Evolutionary conservation across 2,888 invertebrate species (phyloP).

Genomic region (Terebella lapidaria): DNA sequence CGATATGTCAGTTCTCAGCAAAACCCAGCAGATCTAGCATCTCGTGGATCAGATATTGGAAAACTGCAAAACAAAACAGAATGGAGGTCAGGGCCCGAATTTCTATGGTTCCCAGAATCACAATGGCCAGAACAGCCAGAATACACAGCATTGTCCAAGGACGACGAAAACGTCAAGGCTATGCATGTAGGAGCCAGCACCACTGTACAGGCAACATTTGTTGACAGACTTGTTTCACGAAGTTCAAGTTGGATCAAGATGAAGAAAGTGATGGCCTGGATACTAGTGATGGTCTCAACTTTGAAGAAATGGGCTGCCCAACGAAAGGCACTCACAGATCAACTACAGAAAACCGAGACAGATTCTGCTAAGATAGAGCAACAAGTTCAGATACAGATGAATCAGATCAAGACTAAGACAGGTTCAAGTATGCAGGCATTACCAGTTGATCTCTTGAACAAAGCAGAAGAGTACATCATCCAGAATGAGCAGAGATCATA

Average conservation of each 20-base stretch:
- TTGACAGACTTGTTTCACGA: background rate
- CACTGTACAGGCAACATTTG: background rate
- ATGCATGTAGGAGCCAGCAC: background rate
- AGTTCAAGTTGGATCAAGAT: background rate
- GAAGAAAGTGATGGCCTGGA: background rate
- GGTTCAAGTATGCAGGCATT: too few relatives aligned
- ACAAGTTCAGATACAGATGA: too few relatives aligned
- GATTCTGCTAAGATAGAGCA: too few relatives aligned
- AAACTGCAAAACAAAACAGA: background rate
- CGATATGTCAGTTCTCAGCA: too few relatives aligned
- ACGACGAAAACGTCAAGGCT: background rate
- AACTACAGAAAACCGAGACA: too few relatives aligned
- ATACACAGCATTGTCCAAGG: background rate
- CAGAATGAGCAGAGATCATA: too few relatives aligned
- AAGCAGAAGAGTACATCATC: too few relatives aligned
- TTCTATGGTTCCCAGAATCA: slow-evolving; percentile 9
- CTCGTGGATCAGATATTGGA: too few relatives aligned
- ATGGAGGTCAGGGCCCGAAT: slow-evolving; percentile 5
- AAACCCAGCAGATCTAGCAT: too few relatives aligned
- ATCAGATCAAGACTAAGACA: too few relatives aligned
- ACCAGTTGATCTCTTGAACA: too few relatives aligned
- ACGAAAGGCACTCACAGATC: too few relatives aligned
- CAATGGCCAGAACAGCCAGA: slow-evolving; percentile 4
- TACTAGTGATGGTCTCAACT: background rate
- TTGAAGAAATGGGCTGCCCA: background rate